Conservation (phyloP, 1,140 invertebrate species). For the Eupristina koningsbergeri region DNA sequence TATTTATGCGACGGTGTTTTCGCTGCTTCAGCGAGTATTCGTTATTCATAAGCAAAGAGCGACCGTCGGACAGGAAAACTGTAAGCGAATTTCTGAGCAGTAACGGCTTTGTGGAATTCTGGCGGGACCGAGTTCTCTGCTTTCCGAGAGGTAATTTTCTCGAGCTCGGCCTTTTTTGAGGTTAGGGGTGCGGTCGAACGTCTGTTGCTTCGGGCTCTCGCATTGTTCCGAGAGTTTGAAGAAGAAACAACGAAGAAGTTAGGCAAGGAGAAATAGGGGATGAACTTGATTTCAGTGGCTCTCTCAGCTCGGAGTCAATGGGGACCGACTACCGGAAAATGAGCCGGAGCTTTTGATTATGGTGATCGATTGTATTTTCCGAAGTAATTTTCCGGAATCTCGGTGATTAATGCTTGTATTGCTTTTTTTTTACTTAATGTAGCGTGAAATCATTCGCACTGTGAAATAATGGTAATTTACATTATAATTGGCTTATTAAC, state of each 20-base stretch:
- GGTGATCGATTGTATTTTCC: no score
- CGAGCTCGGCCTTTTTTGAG: neutral
- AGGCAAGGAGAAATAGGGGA: neutral
- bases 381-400: no score
- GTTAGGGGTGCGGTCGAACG: neutral
- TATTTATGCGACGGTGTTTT: slow-evolving; percentile 65
- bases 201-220: slow-evolving; percentile 8
- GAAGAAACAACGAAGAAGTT: slow-evolving; percentile 8
- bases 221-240: slow-evolving; percentile 26
- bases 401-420: no score
- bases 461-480: neutral
- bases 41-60: slow-evolving; percentile 41
- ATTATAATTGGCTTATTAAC: no score
- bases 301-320: no score
- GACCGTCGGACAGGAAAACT: neutral
- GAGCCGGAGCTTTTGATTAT: no score
- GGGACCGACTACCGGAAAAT: no score
- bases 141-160: neutral
- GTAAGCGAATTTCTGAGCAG: slow-evolving; percentile 25
- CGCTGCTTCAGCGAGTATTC: slow-evolving; percentile 5
- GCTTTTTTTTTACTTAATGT: no score
- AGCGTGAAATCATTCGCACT: neutral
- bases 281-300: no score
- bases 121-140: neutral
- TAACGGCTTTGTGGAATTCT: slow-evolving; percentile 4